phyloP scores from a whole-genome alignment of 2,888 invertebrate genomes.

The Dolomedes plantarius region DNA sequence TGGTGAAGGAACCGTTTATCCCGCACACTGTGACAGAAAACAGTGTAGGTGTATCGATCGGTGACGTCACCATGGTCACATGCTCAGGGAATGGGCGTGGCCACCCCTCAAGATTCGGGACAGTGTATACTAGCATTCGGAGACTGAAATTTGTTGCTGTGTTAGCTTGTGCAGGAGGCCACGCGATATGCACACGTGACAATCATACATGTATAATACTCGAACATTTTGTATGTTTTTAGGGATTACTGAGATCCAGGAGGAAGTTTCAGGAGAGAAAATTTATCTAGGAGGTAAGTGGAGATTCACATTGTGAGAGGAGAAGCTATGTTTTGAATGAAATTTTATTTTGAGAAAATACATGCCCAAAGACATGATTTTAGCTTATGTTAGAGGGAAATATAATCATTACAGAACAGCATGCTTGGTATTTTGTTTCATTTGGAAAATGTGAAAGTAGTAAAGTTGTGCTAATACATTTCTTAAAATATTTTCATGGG shows the following conservation, averaged over 20 bases:
- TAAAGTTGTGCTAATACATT: no score
- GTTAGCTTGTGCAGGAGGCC: not conserved
- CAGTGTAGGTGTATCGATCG: conserved; percentile 12
- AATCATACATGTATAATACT: not conserved
- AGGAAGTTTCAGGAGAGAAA: not conserved
- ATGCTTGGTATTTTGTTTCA: no score
- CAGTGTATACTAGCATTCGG: not conserved
- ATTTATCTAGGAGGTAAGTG: not conserved
- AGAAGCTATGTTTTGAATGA: no score
- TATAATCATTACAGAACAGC: no score
- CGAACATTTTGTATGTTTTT: not conserved
- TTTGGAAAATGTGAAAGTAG: no score
- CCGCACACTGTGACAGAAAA: not conserved
- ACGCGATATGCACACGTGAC: conserved; percentile 5
- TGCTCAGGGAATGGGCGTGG: conserved; percentile 2
- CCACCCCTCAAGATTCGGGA: conserved; percentile 4
- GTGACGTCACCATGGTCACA: conserved; percentile 5
- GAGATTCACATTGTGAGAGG: no score
- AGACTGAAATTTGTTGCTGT: conserved; percentile 12
- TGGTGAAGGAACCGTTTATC: not conserved
- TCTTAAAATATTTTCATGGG: no score
- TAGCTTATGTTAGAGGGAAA: no score
- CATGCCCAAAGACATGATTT: no score
- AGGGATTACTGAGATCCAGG: not conserved
- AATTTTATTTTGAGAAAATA: no score